Conservation (phyloP, 2,113 vertebrate species). For the Paedocypris sp. region DNA sequence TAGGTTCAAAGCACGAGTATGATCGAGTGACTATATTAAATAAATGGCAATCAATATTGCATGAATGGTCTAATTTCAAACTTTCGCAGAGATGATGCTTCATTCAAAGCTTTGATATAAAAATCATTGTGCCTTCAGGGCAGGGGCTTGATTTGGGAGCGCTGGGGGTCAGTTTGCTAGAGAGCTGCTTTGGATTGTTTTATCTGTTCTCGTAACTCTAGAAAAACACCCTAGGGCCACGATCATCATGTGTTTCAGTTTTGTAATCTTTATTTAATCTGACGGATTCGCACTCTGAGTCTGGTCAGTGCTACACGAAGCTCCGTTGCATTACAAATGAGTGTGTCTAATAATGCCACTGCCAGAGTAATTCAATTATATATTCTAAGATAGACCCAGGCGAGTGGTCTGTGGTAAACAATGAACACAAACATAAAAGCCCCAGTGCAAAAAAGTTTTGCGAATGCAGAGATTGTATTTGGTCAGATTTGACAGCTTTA, state of each 20-base stretch:
- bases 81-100: not conserved
- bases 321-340: conserved; percentile 18
- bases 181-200: not conserved
- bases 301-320: not conserved
- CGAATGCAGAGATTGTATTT: conserved; percentile 2
- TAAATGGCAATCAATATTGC: conserved; percentile 6
- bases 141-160: not conserved
- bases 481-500: conserved; percentile 17
- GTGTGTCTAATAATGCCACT: conserved; percentile 6
- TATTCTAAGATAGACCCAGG: not conserved
- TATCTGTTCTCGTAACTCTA: not conserved
- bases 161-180: conserved; percentile 5
- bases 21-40: conserved; percentile 9
- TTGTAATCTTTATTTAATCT: conserved; percentile 31
- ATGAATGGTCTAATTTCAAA: not conserved
- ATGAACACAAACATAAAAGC: not conserved
- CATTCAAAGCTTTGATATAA: conserved; percentile 11
- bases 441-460: not conserved
- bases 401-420: not conserved
- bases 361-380: conserved; percentile 27
- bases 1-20: not conserved
- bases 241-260: conserved; percentile 1
- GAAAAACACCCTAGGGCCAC: not conserved
- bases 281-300: not conserved
- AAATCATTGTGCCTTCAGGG: not conserved